Conservation (phyloP, 2,797 vertebrate species). For the Malurus splendens region DNA sequence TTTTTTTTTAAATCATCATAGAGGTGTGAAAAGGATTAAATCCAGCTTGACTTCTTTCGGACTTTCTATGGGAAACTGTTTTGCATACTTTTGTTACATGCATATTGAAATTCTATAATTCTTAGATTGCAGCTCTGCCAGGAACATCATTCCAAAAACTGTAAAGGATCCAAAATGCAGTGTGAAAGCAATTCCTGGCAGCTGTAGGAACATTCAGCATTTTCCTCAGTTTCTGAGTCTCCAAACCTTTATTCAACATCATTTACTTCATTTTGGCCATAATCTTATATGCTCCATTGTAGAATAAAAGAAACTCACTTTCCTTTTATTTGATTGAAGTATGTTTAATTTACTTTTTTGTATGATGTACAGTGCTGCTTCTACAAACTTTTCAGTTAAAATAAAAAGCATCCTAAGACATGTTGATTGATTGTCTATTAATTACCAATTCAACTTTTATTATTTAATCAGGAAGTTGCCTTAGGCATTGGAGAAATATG, state of each 20-base stretch:
- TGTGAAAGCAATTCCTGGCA: not conserved
- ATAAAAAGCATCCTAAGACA: not conserved
- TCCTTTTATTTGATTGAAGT: not conserved
- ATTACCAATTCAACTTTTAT: not conserved
- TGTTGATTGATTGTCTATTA: not conserved
- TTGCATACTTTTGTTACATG: slow-evolving; percentile 5
- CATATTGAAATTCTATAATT: slow-evolving; percentile 22
- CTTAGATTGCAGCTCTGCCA: slow-evolving; percentile 27
- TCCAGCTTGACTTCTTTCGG: not conserved
- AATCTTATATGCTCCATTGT: not conserved
- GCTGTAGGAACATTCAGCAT: not conserved
- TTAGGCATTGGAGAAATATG: not conserved
- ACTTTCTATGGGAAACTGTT: slow-evolving; percentile 10
- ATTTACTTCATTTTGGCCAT: not conserved
- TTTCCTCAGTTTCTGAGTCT: not conserved
- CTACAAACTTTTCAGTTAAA: not conserved
- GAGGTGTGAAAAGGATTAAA: slow-evolving; percentile 28
- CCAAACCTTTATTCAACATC: not conserved
- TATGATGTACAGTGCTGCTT: not conserved
- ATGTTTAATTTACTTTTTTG: not conserved
- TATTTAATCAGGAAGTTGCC: not conserved
- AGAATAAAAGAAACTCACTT: not conserved
- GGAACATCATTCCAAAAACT: slow-evolving; percentile 9
- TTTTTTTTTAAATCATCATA: not conserved
- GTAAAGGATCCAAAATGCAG: not conserved